Base-by-base conservation (phyloP, 1,140 invertebrate genomes). In the Magallana angulata region DNA sequence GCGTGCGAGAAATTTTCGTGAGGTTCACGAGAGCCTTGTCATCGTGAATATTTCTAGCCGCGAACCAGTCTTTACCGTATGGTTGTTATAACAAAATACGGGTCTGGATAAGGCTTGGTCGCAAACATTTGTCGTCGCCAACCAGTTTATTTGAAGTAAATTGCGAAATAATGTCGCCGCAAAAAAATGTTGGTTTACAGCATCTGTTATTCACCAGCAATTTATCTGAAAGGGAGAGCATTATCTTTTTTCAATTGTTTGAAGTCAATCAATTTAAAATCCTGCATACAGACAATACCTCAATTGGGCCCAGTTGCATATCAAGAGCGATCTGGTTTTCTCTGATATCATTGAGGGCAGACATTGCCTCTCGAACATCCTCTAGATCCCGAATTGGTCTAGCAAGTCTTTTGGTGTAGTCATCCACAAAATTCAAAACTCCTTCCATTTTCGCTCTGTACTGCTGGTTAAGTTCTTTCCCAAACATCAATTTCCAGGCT, bases 261-360 rank as follows among this genome's bases (percentile, higher is more conserved):
- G n/a, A 7, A 12, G 18, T 36, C 7, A 24, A 24, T 24, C 36
- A 48, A 48, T 80, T 80, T 8, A 24, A 48, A 24, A 36, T n/a
- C 16, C 24, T 8, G 0, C 58, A 11, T 24, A 82, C 7, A 59
- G 36, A 36, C 81, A 12, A 12, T 85, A 92, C 97, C 95, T 99
- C 98, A 80, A 99, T 98, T 0, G 98, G 98, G 92, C 98, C 97
- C 81, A 99, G 98, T 91, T 96, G 97, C 48, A 98, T 95, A 92
- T 99, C 98, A 96, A 98, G 98, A 92, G 98, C 97, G 7, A 99
- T 97, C 95, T 99, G 98, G 93, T 98, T 97, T 92, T 98, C 98
- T n/a, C 98, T 95, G 84, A 98, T 98, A 94, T 98, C 98, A 93
- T 97, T 97, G 81, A 99, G 94, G 0, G 97, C 98, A 89, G 98